These are phyloP conservation scores for Noctua janthe DNA, from an alignment of 2,888 invertebrate species.

Conservation along the genomic window DNA sequence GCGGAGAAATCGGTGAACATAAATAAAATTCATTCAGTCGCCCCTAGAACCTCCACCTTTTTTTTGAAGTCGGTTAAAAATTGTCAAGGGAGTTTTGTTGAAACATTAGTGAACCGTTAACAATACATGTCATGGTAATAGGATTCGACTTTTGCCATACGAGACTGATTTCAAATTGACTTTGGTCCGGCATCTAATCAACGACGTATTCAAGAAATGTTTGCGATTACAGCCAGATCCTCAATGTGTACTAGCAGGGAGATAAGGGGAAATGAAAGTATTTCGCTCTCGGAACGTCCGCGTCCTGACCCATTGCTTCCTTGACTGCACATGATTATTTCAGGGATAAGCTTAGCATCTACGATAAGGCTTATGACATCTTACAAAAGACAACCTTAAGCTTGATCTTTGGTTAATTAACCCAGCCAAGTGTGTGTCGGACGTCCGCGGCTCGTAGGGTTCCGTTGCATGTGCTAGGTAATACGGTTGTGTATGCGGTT, in stretches of 20 bases:
- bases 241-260: background rate
- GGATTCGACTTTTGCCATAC: background rate
- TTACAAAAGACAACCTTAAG: constrained; percentile 19
- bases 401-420: constrained; percentile 30
- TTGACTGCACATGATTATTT: constrained; percentile 36
- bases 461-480: background rate
- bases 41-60: no score
- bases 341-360: constrained; percentile 22
- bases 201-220: constrained; percentile 12
- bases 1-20: no score
- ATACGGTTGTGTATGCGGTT: background rate
- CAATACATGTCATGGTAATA: no score
- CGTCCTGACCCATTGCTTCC: background rate
- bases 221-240: constrained; percentile 9
- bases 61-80: no score
- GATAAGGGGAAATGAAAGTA: constrained; percentile 32
- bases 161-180: constrained; percentile 20
- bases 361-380: constrained; percentile 5
- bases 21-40: no score
- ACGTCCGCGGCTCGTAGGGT: no score
- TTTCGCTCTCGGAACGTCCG: background rate
- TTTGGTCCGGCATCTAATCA: constrained; percentile 9
- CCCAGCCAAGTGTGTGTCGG: constrained; percentile 7
- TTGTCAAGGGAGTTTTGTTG: no score
- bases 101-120: no score